Conservation (phyloP, 2,797 vertebrate genomes). For the Clarias laeviceps region DNA sequence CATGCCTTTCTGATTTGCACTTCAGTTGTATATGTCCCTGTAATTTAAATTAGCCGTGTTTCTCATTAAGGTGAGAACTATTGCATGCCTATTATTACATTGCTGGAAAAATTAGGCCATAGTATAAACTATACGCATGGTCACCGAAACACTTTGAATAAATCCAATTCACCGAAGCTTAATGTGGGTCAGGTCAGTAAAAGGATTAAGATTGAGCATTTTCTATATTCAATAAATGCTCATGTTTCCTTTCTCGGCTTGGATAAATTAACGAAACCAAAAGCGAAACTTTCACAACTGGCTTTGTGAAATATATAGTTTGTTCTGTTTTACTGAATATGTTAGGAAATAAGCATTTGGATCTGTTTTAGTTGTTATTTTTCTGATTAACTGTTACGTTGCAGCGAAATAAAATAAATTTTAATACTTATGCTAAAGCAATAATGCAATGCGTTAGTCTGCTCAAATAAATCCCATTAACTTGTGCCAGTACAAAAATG, state of each 20-base stretch:
- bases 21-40: conserved; percentile 48
- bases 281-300: neutral
- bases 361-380: neutral
- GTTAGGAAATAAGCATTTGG: neutral
- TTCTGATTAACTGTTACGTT: neutral
- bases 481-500: neutral
- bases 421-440: neutral
- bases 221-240: neutral
- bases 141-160: conserved; percentile 81
- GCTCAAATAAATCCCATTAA: neutral
- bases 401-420: neutral
- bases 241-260: conserved; percentile 32
- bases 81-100: conserved; percentile 92
- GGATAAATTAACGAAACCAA: conserved; percentile 12
- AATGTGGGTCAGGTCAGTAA: neutral
- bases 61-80: conserved; percentile 99
- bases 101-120: conserved; percentile 94
- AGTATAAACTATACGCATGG: conserved; percentile 87
- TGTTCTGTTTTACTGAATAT: neutral
- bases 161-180: conserved; percentile 79
- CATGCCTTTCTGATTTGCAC: conserved; percentile 10
- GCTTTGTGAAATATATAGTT: neutral
- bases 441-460: neutral
- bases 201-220: neutral
- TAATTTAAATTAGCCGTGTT: conserved; percentile 71